Conservation (phyloP, 2,888 invertebrate genomes). For the Sphaerophoria rueppellii region DNA sequence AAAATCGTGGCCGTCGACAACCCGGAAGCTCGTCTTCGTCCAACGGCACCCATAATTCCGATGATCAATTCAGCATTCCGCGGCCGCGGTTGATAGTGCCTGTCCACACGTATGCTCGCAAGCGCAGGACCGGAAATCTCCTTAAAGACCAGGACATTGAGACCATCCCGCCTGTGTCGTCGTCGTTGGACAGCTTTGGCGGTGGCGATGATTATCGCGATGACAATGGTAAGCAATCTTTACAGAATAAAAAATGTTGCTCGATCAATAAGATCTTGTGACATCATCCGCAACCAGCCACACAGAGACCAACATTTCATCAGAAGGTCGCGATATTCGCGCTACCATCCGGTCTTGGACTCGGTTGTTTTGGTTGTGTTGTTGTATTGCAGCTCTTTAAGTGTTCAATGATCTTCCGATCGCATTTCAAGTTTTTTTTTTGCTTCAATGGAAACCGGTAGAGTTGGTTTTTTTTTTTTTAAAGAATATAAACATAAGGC, state of each 20-base stretch:
- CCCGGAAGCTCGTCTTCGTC: slow-evolving; percentile 76
- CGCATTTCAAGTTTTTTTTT: slow-evolving; percentile 52
- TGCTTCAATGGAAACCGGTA: slow-evolving; percentile 52
- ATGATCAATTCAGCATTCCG: slow-evolving; percentile 91
- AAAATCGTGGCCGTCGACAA: slow-evolving; percentile 73
- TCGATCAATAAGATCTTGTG: slow-evolving; percentile 41
- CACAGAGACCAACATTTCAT: background rate
- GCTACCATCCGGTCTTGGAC: background rate
- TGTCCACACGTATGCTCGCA: slow-evolving; percentile 92
- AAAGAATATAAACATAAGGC: background rate
- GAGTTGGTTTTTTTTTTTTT: slow-evolving; percentile 26
- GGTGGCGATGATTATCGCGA: slow-evolving; percentile 50
- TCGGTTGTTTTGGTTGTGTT: background rate
- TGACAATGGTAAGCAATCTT: slow-evolving; percentile 48
- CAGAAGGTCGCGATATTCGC: slow-evolving; percentile 42
- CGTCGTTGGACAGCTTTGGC: background rate
- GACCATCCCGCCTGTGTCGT: slow-evolving; percentile 53
- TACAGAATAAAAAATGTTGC: slow-evolving; percentile 24
- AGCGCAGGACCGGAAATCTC: slow-evolving; percentile 91
- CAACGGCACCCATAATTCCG: slow-evolving; percentile 78
- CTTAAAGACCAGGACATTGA: slow-evolving; percentile 79
- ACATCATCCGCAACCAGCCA: slow-evolving; percentile 45
- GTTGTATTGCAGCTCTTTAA: slow-evolving; percentile 48
- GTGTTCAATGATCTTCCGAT: slow-evolving; percentile 40
- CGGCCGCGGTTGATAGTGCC: slow-evolving; percentile 93